Evolutionary conservation across 2,888 invertebrate species (phyloP).

Genomic region (Eueremaeus valkanovi): DNA sequence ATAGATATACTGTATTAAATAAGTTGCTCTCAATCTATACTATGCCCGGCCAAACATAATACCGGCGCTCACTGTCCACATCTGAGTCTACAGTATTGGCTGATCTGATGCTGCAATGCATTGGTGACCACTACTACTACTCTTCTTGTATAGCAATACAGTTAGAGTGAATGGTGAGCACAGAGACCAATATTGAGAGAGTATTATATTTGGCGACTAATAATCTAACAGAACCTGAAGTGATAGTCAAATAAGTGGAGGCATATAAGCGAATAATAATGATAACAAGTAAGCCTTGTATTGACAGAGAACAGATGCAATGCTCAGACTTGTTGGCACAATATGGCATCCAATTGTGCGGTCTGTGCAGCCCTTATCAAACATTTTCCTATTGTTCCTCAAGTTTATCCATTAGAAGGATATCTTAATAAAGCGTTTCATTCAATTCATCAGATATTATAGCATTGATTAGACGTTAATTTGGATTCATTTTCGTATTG

Average conservation of each 20-base stretch:
- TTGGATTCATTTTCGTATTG: slow-evolving; percentile 5
- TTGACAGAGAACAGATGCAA: background rate
- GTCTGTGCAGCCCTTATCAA: background rate
- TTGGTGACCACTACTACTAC: too few relatives aligned
- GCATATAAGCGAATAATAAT: slow-evolving; percentile 14
- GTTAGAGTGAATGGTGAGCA: too few relatives aligned
- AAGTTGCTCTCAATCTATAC: background rate
- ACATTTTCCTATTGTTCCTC: background rate
- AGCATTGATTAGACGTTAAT: slow-evolving; percentile 4
- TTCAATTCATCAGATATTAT: background rate
- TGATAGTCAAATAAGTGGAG: slow-evolving; percentile 20
- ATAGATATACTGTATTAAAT: too few relatives aligned
- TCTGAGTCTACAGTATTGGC: too few relatives aligned
- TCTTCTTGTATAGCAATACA: too few relatives aligned
- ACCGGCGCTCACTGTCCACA: background rate
- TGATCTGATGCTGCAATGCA: too few relatives aligned
- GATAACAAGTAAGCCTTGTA: background rate
- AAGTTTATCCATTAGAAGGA: background rate
- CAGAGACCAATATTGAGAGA: background rate
- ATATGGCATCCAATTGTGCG: background rate
- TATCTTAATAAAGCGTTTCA: background rate
- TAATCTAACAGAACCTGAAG: slow-evolving; percentile 7
- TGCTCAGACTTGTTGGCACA: background rate
- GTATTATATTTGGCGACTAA: background rate
- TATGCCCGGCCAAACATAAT: background rate